phyloP scores from a whole-genome alignment of 2,113 vertebrate species.

The Scopus umbretta region DNA sequence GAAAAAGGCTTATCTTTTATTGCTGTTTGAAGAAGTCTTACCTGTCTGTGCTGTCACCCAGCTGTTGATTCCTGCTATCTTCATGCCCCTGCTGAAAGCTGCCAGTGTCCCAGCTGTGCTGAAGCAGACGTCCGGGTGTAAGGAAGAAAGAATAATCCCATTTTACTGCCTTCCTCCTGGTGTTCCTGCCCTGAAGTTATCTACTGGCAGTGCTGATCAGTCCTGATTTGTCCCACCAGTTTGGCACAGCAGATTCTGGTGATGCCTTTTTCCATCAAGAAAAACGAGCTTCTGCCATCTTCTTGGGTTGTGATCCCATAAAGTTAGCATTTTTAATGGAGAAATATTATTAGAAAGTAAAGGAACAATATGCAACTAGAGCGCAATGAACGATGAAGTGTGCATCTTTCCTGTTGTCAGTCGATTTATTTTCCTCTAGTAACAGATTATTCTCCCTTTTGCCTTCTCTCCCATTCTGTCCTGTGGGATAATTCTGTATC shows the following conservation, averaged over 20 bases:
- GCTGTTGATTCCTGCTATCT: background rate
- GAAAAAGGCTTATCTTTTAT: background rate
- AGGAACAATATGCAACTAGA: background rate
- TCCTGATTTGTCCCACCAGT: background rate
- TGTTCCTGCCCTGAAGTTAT: background rate
- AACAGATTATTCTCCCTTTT: background rate
- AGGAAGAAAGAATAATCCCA: background rate
- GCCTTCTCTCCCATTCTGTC: background rate
- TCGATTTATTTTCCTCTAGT: background rate
- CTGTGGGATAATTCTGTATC: background rate
- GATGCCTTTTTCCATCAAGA: background rate
- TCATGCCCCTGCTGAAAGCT: background rate
- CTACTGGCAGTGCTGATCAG: background rate
- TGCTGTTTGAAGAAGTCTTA: background rate
- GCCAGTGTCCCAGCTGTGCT: background rate
- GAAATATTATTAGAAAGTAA: background rate
- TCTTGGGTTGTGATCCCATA: background rate
- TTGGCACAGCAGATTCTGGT: background rate
- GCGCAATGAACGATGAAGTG: background rate
- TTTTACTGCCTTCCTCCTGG: background rate
- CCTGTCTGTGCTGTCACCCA: background rate
- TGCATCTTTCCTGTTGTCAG: accelerated
- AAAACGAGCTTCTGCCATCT: background rate
- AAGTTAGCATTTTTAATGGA: background rate
- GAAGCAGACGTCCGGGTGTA: background rate